phyloP scores from a whole-genome alignment of 2,113 vertebrate species.

The Phaetusa simplex region DNA sequence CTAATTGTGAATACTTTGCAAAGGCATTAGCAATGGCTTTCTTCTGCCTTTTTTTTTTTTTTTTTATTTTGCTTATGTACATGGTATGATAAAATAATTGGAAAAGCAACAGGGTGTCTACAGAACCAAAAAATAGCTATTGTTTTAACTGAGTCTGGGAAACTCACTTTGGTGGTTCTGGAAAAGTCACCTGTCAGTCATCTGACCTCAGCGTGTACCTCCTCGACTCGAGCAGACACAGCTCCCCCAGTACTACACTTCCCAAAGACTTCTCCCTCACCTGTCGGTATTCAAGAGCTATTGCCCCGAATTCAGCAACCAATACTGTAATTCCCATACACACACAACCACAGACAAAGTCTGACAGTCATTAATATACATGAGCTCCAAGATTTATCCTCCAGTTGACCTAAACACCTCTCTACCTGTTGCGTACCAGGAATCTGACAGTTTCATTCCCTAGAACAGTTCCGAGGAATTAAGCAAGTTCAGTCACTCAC shows the following conservation, averaged over 20 bases:
- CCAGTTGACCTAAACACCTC: conserved; percentile 49
- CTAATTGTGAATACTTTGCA: background rate
- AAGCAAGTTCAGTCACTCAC: background rate
- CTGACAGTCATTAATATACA: conserved; percentile 43
- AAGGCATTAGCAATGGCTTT: background rate
- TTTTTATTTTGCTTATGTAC: background rate
- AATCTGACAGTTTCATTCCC: background rate
- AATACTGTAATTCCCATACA: background rate
- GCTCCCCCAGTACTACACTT: background rate
- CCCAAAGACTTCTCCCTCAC: background rate
- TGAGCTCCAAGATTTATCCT: conserved; percentile 13
- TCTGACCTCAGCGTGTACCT: background rate
- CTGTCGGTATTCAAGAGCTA: background rate
- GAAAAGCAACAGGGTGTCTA: background rate
- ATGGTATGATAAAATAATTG: background rate
- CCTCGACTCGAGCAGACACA: background rate
- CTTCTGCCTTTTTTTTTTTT: background rate
- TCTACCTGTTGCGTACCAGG: background rate
- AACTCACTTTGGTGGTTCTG: background rate
- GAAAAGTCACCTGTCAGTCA: background rate
- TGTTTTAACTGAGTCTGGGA: background rate
- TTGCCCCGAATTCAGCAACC: conserved; percentile 42
- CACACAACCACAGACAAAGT: background rate
- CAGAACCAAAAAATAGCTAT: background rate
- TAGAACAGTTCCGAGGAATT: background rate